Conservation (phyloP, 2,797 vertebrate genomes). For the Squalus acanthias region DNA sequence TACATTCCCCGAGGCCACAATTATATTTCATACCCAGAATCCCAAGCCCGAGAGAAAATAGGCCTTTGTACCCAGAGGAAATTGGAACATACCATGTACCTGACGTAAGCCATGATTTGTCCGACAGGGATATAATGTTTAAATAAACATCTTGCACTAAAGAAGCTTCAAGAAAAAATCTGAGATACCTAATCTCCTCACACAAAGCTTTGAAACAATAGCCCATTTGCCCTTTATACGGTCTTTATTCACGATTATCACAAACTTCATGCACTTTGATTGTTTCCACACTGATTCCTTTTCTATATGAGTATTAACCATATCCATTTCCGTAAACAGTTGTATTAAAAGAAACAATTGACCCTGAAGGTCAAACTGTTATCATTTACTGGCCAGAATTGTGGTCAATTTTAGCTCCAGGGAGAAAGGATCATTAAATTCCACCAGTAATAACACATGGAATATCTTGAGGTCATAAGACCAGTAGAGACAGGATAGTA, state of each 20-base stretch:
- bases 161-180: neutral
- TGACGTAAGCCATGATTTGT: neutral
- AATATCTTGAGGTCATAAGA: neutral
- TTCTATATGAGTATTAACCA: neutral
- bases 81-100: neutral
- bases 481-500: neutral
- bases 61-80: neutral
- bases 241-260: neutral
- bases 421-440: neutral
- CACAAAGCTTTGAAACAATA: neutral
- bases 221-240: neutral
- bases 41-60: neutral
- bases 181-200: neutral
- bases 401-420: neutral
- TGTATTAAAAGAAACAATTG: neutral
- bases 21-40: neutral
- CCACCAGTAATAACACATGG: neutral
- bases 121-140: neutral
- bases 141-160: neutral
- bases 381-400: neutral
- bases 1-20: neutral
- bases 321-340: neutral
- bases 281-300: neutral
- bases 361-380: neutral
- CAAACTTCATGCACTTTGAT: neutral